phyloP scores from a whole-genome alignment of 2,113 vertebrate species.

The Xiphias gladius region DNA sequence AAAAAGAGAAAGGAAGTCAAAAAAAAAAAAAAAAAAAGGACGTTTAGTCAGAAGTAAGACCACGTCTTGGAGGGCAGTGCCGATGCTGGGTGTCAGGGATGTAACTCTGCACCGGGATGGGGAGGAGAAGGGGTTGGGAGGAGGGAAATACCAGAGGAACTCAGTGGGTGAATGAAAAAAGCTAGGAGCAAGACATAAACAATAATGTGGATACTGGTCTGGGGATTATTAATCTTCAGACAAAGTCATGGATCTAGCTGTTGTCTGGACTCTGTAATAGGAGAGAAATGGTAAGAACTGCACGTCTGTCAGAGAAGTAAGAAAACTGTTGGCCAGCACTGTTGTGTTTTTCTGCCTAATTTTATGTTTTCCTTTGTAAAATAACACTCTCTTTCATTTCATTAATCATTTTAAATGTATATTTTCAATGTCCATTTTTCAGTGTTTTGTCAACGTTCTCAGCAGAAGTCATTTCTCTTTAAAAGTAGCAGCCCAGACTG shows the following conservation, averaged over 20 bases:
- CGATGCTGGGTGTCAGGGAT: constrained; percentile 49
- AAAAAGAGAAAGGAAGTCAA: constrained; percentile 24
- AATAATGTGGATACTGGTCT: constrained; percentile 71
- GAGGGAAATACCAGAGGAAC: constrained; percentile 73
- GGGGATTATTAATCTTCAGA: constrained; percentile 49
- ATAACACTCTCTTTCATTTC: background rate
- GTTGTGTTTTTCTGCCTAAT: background rate
- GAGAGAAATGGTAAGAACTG: constrained; percentile 72
- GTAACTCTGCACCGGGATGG: constrained; percentile 80
- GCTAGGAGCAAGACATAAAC: constrained; percentile 67
- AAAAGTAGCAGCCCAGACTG: constrained; percentile 82
- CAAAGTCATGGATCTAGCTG: constrained; percentile 54
- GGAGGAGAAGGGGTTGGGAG: constrained; percentile 76
- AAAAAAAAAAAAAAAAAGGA: background rate
- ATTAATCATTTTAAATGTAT: background rate
- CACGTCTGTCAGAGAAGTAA: constrained; percentile 25
- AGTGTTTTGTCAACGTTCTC: constrained; percentile 27
- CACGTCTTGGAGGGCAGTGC: constrained; percentile 47
- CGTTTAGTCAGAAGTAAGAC: background rate
- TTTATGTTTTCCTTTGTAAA: background rate
- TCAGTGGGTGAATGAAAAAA: constrained; percentile 75
- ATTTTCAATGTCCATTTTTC: background rate
- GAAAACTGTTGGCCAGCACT: background rate
- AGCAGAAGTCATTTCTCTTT: constrained; percentile 75
- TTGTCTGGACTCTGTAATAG: constrained; percentile 45